Percentiles rank a stretch among this genome's conserved stretches.
phyloP scores from a whole-genome alignment of 2,113 vertebrate genomes.

The Chloropsis cyanopogon region DNA sequence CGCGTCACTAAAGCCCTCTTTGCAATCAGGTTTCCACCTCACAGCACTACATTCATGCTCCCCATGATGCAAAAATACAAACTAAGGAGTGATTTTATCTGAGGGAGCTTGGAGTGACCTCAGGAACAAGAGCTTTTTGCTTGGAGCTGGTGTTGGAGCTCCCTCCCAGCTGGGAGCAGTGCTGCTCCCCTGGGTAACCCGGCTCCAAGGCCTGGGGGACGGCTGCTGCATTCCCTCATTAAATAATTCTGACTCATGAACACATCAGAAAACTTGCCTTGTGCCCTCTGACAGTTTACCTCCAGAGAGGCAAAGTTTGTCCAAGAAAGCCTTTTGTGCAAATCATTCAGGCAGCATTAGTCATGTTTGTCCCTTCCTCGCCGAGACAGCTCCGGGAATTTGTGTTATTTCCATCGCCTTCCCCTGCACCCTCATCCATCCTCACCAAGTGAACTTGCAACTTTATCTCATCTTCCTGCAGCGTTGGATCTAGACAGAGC shows the following conservation, averaged over 20 bases:
- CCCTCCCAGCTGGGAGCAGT: not conserved
- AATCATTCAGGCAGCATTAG: not conserved
- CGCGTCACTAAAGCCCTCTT: fast-evolving
- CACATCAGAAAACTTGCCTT: not conserved
- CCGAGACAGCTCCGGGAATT: not conserved
- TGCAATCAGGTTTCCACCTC: not conserved
- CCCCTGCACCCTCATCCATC: not conserved
- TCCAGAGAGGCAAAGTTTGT: not conserved
- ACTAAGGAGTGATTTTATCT: not conserved
- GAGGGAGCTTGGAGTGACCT: not conserved
- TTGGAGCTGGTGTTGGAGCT: not conserved
- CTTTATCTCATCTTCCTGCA: slow-evolving; percentile 5
- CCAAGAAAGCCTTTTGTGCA: slow-evolving; percentile 32
- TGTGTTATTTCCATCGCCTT: not conserved
- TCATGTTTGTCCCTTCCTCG: not conserved
- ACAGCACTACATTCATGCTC: fast-evolving
- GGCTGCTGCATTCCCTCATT: not conserved
- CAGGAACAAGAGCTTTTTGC: fast-evolving
- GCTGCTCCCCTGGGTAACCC: not conserved
- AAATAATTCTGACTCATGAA: slow-evolving; percentile 24
- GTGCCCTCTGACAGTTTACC: slow-evolving; percentile 12
- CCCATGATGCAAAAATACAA: not conserved
- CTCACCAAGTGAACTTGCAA: not conserved
- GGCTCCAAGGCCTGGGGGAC: not conserved
- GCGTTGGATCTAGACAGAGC: not conserved